Conservation (phyloP, 1,140 invertebrate species). For the Apis florea region DNA sequence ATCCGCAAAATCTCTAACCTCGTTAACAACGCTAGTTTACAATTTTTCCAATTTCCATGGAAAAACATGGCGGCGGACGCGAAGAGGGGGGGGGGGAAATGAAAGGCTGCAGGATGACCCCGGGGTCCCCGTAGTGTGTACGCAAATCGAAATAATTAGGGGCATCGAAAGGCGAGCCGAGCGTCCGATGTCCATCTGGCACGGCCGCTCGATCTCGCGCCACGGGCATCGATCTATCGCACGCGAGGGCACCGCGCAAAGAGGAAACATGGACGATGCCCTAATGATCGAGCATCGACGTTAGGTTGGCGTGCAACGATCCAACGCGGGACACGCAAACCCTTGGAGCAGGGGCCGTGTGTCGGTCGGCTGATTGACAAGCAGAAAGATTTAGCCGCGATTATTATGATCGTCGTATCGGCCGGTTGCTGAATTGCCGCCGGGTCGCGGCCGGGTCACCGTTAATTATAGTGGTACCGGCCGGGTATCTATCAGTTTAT, state of each 20-base stretch:
- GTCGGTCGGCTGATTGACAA: slow-evolving; percentile 80
- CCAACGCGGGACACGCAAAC: slow-evolving; percentile 70
- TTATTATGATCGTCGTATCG: slow-evolving; percentile 79
- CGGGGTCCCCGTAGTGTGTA: slow-evolving; percentile 17
- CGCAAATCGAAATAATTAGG: slow-evolving; percentile 52
- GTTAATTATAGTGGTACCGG: slow-evolving; percentile 77
- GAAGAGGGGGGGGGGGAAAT: not conserved
- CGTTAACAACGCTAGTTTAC: too few relatives aligned
- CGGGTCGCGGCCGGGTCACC: slow-evolving; percentile 76
- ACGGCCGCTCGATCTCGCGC: slow-evolving; percentile 20
- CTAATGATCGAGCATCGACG: slow-evolving; percentile 76
- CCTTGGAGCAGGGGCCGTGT: slow-evolving; percentile 64
- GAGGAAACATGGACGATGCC: slow-evolving; percentile 70
- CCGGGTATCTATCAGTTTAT: slow-evolving; percentile 79
- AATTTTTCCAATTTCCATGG: slow-evolving; percentile 9
- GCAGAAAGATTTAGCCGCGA: slow-evolving; percentile 79
- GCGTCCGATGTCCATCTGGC: slow-evolving; percentile 45
- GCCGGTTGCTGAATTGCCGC: slow-evolving; percentile 73
- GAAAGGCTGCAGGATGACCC: slow-evolving; percentile 44
- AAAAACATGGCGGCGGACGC: not conserved
- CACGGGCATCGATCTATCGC: slow-evolving; percentile 38
- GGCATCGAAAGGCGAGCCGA: slow-evolving; percentile 44
- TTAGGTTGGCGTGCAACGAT: slow-evolving; percentile 68
- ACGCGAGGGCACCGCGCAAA: slow-evolving; percentile 43
- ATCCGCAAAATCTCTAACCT: too few relatives aligned